phyloP scores from a whole-genome alignment of 1,140 invertebrate species.

The Drosophila sucinea region DNA sequence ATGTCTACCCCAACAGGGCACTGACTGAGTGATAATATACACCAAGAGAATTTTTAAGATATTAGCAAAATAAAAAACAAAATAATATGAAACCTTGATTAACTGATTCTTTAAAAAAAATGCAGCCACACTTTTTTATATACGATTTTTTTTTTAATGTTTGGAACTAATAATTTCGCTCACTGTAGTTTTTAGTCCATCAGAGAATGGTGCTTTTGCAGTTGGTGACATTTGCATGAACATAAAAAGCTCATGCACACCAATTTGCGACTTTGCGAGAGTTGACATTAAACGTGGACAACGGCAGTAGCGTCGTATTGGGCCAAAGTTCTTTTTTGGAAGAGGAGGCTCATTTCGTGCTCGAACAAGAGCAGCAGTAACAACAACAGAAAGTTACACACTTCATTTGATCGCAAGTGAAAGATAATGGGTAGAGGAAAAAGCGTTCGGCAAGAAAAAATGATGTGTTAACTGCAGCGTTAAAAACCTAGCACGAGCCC shows the following conservation, averaged over 20 bases:
- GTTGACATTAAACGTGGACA: slow-evolving; percentile 78
- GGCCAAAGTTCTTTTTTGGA: slow-evolving; percentile 19
- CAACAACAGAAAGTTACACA: slow-evolving; percentile 55
- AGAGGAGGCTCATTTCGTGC: slow-evolving; percentile 11
- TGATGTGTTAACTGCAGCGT: slow-evolving; percentile 76
- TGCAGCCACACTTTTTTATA: slow-evolving; percentile 8
- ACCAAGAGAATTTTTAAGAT: slow-evolving; percentile 11
- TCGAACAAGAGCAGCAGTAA: slow-evolving; percentile 15
- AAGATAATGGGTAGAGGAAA: slow-evolving; percentile 66
- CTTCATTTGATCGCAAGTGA: slow-evolving; percentile 79
- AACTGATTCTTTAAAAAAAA: background rate
- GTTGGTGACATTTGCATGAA: slow-evolving; percentile 81
- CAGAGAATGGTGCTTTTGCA: slow-evolving; percentile 56
- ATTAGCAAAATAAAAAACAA: too few relatives aligned
- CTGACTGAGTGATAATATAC: slow-evolving; percentile 24
- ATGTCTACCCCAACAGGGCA: slow-evolving; percentile 30
- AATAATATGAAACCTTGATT: background rate
- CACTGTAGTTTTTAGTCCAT: slow-evolving; percentile 47
- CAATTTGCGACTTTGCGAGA: slow-evolving; percentile 80
- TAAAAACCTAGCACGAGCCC: slow-evolving; percentile 51
- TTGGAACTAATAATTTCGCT: too few relatives aligned
- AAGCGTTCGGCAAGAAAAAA: slow-evolving; percentile 59
- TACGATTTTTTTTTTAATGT: too few relatives aligned
- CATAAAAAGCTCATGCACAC: slow-evolving; percentile 82
- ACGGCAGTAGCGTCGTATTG: slow-evolving; percentile 25